These are phyloP conservation scores for Rhingia campestris DNA, from an alignment of 2,888 invertebrate species.

Conservation along the genomic window DNA sequence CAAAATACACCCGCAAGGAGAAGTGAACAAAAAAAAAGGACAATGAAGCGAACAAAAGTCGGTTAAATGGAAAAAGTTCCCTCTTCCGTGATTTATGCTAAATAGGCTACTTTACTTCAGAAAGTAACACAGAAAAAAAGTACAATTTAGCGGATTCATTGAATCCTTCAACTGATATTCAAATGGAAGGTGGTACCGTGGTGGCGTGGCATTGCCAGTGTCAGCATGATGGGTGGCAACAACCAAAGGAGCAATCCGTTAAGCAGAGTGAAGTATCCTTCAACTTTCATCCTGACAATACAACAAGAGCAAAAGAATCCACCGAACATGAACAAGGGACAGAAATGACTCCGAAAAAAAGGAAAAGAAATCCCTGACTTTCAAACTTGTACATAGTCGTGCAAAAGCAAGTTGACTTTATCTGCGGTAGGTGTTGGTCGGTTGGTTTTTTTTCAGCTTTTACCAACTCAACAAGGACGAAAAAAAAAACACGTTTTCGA, in stretches of 20 bases:
- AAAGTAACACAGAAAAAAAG: slow-evolving; percentile 60
- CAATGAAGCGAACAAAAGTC: slow-evolving; percentile 69
- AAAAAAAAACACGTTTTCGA: slow-evolving; percentile 51
- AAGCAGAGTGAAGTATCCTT: slow-evolving; percentile 61
- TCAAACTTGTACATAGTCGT: slow-evolving; percentile 64
- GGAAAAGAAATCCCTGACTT: slow-evolving; percentile 48
- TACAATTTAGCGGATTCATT: slow-evolving; percentile 72
- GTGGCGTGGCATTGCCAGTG: not conserved
- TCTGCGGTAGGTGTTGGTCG: slow-evolving; percentile 67
- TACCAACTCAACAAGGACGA: slow-evolving; percentile 41
- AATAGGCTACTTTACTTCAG: slow-evolving; percentile 72
- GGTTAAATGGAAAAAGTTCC: slow-evolving; percentile 73
- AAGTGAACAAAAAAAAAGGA: slow-evolving; percentile 50
- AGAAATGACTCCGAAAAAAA: slow-evolving; percentile 29
- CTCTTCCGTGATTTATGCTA: slow-evolving; percentile 70
- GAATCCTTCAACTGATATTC: slow-evolving; percentile 69
- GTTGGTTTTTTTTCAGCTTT: slow-evolving; percentile 36
- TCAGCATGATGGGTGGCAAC: slow-evolving; percentile 49
- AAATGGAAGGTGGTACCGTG: slow-evolving; percentile 51
- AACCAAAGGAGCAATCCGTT: slow-evolving; percentile 64
- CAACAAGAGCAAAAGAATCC: slow-evolving; percentile 28
- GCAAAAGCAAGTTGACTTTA: slow-evolving; percentile 61
- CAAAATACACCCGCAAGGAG: not conserved
- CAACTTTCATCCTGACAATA: slow-evolving; percentile 62
- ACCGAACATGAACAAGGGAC: slow-evolving; percentile 40